A percentile compares a stretch with the other conserved stretches of the same genome.
Conservation (phyloP, 2,113 vertebrate species). For the Mesoclemmys tuberculata region DNA sequence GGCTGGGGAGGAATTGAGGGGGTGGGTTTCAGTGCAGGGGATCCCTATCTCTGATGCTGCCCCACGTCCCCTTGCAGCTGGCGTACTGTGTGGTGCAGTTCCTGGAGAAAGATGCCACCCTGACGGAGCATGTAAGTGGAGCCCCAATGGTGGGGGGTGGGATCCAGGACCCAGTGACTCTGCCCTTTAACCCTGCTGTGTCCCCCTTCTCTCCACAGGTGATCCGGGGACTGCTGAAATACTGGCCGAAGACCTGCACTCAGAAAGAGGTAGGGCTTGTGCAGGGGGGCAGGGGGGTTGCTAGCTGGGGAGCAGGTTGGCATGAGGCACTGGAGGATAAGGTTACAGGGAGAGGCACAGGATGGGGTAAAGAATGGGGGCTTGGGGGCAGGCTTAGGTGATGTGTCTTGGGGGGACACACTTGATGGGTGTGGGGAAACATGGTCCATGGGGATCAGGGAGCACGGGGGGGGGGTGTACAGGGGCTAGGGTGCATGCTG, state of each 20-base stretch:
- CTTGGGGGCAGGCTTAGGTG: neutral
- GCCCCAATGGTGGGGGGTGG: neutral
- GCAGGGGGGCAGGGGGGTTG: neutral
- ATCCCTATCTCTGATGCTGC: neutral
- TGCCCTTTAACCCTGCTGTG: neutral
- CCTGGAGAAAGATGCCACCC: conserved; percentile 92
- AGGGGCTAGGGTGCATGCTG: neutral
- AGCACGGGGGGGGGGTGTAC: neutral
- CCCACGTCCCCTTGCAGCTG: conserved; percentile 76
- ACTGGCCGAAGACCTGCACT: conserved; percentile 95
- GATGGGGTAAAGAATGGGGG: neutral
- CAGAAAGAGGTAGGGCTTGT: conserved; percentile 88
- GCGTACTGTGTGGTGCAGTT: conserved; percentile 95
- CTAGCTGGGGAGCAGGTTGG: too few relatives aligned
- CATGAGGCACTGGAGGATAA: neutral
- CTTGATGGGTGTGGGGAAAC: neutral
- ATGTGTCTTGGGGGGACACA: neutral
- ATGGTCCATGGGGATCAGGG: neutral
- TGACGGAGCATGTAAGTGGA: conserved; percentile 90
- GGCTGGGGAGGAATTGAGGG: neutral
- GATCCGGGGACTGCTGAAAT: conserved; percentile 92
- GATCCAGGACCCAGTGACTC: neutral
- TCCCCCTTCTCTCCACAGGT: conserved; percentile 78
- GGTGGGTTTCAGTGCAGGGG: neutral
- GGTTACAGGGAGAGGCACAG: neutral